Evolutionary conservation across 2,888 invertebrate species (phyloP).

Genomic region (Acholoe squamosa): DNA sequence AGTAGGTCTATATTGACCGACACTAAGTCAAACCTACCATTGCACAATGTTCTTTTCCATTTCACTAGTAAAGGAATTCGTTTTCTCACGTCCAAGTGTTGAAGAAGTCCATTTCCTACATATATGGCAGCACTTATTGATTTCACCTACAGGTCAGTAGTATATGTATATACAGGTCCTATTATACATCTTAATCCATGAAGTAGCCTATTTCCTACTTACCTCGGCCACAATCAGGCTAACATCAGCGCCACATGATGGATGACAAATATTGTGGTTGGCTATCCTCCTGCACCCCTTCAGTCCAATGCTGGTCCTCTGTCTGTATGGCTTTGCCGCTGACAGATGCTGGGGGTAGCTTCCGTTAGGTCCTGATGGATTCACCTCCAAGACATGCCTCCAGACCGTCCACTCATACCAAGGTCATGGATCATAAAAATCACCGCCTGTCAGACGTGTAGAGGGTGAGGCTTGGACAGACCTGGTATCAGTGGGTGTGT

Average conservation of each 20-base stretch:
- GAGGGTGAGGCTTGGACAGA: no score
- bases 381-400: not conserved
- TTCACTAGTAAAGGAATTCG: not conserved
- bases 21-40: not conserved
- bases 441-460: no score
- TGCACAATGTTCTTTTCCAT: not conserved
- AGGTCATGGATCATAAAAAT: slow-evolving; percentile 17
- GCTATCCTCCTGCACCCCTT: not conserved
- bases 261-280: not conserved
- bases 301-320: not conserved
- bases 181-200: not conserved
- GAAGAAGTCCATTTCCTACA: no score
- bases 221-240: not conserved
- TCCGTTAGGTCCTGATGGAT: slow-evolving; percentile 3
- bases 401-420: not conserved
- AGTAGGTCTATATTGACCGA: slow-evolving; percentile 6
- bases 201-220: not conserved
- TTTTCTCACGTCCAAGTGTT: no score
- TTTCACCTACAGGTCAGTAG: no score
- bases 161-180: no score
- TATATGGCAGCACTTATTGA: no score
- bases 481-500: no score
- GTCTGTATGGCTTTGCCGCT: not conserved
- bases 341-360: not conserved
- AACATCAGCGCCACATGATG: not conserved